phyloP scores from a whole-genome alignment of 2,797 vertebrate species.

The Cichlasoma orientale region DNA sequence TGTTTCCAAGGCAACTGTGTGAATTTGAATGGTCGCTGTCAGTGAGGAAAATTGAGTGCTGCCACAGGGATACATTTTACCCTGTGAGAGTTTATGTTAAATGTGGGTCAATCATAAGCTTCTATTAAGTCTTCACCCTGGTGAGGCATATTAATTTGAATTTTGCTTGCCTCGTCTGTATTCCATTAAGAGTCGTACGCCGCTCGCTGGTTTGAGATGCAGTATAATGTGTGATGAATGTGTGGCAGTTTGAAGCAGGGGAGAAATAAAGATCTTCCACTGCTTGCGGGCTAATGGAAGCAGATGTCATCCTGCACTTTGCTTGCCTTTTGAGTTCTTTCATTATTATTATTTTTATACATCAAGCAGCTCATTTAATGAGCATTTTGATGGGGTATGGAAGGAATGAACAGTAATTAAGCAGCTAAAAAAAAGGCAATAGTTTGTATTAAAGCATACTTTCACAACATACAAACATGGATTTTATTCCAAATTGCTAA shows the following conservation, averaged over 20 bases:
- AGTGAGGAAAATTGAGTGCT: constrained; percentile 64
- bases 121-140: constrained; percentile 73
- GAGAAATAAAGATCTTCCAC: constrained; percentile 42
- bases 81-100: constrained; percentile 70
- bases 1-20: constrained; percentile 79
- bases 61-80: constrained; percentile 65
- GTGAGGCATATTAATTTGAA: constrained; percentile 72
- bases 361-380: constrained; percentile 20
- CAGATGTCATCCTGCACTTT: constrained; percentile 46
- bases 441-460: constrained; percentile 8
- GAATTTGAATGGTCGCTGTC: constrained; percentile 74
- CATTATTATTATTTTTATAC: neutral
- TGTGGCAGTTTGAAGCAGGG: constrained; percentile 23
- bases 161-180: constrained; percentile 60
- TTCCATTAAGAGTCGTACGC: constrained; percentile 51
- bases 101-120: constrained; percentile 79
- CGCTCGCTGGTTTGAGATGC: constrained; percentile 40
- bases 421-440: neutral
- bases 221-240: constrained; percentile 51
- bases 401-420: neutral
- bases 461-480: neutral
- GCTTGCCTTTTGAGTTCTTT: constrained; percentile 37
- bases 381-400: constrained; percentile 3
- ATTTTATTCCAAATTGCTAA: neutral
- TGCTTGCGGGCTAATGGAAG: constrained; percentile 45